These are phyloP conservation scores for Maconellicoccus hirsutus DNA, from an alignment of 1,140 invertebrate species.

Conservation along the genomic window DNA sequence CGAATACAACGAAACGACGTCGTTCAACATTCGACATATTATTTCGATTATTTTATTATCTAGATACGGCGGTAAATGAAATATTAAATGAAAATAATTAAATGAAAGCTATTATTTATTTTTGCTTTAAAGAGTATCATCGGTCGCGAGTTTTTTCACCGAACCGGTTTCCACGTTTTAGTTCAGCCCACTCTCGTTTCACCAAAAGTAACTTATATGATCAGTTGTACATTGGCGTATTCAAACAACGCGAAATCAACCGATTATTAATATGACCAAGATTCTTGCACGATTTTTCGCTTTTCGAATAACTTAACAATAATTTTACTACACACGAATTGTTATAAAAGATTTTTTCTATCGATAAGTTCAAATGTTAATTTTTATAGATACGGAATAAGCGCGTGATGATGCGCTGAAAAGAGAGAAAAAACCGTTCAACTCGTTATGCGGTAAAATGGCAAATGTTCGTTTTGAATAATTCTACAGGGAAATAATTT, in stretches of 20 bases:
- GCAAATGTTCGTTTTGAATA: no score
- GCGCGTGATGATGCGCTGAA: no score
- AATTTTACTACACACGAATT: neutral
- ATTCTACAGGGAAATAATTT: no score
- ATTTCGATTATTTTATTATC: no score
- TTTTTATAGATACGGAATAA: no score
- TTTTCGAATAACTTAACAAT: neutral
- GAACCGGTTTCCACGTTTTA: neutral
- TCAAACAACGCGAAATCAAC: neutral
- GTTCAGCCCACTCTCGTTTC: neutral
- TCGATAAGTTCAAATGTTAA: no score
- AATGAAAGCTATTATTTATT: constrained; percentile 5
- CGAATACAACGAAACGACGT: no score
- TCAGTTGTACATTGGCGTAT: no score
- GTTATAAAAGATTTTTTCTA: neutral
- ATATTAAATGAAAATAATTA: constrained; percentile 10
- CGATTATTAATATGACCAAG: neutral
- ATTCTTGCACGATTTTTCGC: neutral
- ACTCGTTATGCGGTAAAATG: no score
- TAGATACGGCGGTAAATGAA: neutral
- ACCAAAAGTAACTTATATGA: neutral
- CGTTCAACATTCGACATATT: no score
- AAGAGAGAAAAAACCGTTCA: no score
- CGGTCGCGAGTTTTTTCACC: neutral
- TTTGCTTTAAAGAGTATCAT: constrained; percentile 4